Conservation (phyloP, 2,113 vertebrate species). For the Neodon shergylaensis region DNA sequence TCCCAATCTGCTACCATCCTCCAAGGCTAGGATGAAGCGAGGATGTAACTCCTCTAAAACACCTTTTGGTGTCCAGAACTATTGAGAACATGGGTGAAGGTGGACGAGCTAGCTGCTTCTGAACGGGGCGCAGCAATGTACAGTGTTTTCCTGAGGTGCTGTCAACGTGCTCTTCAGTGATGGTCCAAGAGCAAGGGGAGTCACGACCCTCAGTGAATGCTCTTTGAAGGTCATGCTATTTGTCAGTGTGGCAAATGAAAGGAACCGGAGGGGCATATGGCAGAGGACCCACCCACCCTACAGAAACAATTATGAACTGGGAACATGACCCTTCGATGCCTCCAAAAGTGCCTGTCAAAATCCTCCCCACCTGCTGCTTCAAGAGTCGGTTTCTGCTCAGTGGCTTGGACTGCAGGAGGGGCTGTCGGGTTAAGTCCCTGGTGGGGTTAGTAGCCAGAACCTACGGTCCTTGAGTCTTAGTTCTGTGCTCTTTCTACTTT, state of each 20-base stretch:
- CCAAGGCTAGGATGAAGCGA: background rate
- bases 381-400: background rate
- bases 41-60: background rate
- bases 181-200: background rate
- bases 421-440: accelerated
- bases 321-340: background rate
- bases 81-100: background rate
- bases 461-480: background rate
- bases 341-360: background rate
- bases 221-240: background rate
- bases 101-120: background rate
- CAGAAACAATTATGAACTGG: background rate
- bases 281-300: background rate
- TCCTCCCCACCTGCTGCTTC: background rate
- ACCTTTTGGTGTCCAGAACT: background rate
- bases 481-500: background rate
- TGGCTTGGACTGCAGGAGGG: background rate
- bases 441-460: background rate
- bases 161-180: background rate
- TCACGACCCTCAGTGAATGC: background rate
- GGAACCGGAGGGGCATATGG: background rate
- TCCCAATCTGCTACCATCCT: background rate
- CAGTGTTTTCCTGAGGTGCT: background rate
- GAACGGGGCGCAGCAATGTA: background rate
- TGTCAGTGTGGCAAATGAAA: background rate